Conservation (phyloP, 2,113 vertebrate genomes). For the Zapus hudsonius region DNA sequence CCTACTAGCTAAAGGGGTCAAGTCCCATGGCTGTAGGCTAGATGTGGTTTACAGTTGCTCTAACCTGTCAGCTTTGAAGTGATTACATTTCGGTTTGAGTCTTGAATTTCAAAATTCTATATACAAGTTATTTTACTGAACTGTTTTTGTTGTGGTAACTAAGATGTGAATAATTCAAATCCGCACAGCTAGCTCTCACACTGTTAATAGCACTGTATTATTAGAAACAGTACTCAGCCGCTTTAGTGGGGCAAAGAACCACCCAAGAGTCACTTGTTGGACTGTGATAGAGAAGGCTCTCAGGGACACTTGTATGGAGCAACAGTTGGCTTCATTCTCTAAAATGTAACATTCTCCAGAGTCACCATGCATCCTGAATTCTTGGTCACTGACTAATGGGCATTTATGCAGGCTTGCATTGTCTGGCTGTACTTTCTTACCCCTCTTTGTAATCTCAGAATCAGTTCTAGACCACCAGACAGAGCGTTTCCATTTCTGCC, state of each 20-base stretch:
- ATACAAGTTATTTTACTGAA: too few species aligned
- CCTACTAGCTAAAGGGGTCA: not conserved
- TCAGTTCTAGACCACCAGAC: constrained; percentile 23
- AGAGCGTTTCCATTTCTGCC: not conserved
- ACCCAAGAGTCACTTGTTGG: not conserved
- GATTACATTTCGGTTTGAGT: not conserved
- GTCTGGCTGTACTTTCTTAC: not conserved
- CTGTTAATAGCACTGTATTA: not conserved
- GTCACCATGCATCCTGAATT: not conserved
- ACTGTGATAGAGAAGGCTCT: not conserved
- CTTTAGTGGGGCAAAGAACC: not conserved
- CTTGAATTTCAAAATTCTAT: not conserved
- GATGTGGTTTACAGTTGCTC: not conserved
- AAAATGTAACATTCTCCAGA: not conserved
- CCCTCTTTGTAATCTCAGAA: not conserved
- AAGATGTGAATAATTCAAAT: not conserved
- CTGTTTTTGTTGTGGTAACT: not conserved
- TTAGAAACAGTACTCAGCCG: not conserved
- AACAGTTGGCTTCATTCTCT: not conserved
- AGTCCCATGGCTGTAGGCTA: not conserved
- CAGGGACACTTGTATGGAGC: not conserved
- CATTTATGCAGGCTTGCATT: not conserved
- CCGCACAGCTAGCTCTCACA: not conserved
- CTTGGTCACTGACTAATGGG: not conserved
- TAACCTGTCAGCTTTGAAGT: not conserved